A percentile compares a stretch with the other conserved stretches of the same genome.
phyloP scores from a whole-genome alignment of 2,888 invertebrate species.

The Phaonia tiefii region DNA sequence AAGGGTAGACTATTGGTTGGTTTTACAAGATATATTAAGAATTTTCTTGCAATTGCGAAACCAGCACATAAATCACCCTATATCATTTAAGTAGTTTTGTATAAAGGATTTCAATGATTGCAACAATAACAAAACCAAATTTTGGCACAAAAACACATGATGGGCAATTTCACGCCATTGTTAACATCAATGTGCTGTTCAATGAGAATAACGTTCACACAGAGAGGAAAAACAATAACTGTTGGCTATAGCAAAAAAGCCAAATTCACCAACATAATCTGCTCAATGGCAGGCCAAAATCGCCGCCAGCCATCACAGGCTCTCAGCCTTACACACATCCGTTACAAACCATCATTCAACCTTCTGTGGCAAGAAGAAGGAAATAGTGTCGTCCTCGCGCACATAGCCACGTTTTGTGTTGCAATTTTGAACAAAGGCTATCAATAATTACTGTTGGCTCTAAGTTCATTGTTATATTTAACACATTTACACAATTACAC shows the following conservation, averaged over 20 bases:
- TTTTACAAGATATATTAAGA: too few species aligned
- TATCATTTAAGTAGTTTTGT: too few species aligned
- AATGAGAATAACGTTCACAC: conserved; percentile 1
- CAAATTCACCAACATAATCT: too few species aligned
- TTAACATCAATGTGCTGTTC: conserved; percentile 35
- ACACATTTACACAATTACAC: not conserved
- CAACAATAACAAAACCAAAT: not conserved
- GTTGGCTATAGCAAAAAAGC: conserved; percentile 20
- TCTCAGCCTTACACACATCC: conserved; percentile 6
- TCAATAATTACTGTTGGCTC: conserved; percentile 31
- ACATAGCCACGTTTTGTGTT: not conserved
- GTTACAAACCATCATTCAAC: too few species aligned
- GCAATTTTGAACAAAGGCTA: conserved; percentile 26
- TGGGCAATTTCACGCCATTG: conserved; percentile 53
- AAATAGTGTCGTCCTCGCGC: too few species aligned
- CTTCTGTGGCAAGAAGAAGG: too few species aligned
- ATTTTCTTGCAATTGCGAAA: too few species aligned
- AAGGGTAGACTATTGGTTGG: too few species aligned
- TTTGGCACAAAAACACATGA: conserved; percentile 42
- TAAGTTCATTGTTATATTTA: conserved; percentile 24
- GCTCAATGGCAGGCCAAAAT: not conserved
- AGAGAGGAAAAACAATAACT: conserved; percentile 37
- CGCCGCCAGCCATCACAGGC: not conserved
- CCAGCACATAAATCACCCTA: too few species aligned
- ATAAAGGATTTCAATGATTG: conserved; percentile 2